Conservation (phyloP, 1,140 invertebrate genomes). For the Scaptomyza montana region DNA sequence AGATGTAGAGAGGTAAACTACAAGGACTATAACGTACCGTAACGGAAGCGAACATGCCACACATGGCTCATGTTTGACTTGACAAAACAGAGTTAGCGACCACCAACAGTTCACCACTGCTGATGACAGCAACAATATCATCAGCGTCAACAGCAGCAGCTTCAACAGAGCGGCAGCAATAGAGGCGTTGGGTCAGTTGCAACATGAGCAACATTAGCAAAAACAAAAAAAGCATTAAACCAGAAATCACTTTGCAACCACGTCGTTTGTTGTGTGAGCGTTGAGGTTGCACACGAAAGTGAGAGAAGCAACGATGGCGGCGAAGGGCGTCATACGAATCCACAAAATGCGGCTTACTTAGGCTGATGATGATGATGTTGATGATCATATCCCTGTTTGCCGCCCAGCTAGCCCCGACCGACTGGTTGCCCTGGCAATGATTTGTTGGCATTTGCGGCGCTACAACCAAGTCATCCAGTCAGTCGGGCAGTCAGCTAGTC, state of each 20-base stretch:
- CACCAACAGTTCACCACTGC: conserved; percentile 72
- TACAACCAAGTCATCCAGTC: conserved; percentile 15
- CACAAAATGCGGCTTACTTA: conserved; percentile 78
- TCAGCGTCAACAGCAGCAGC: conserved; percentile 57
- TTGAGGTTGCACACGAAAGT: conserved; percentile 18
- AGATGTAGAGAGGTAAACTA: neutral
- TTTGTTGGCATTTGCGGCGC: conserved; percentile 75
- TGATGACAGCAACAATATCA: conserved; percentile 81
- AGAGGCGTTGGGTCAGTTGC: conserved; percentile 47
- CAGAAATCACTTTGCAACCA: conserved; percentile 81
- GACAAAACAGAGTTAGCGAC: conserved; percentile 57
- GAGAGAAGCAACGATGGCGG: neutral
- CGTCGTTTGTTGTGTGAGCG: conserved; percentile 69
- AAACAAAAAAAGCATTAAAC: conserved; percentile 69
- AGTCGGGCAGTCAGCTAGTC: conserved; percentile 8
- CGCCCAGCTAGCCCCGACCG: conserved; percentile 10
- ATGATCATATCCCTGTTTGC: conserved; percentile 19
- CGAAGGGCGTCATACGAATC: conserved; percentile 63
- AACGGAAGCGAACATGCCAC: conserved; percentile 42
- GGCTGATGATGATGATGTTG: conserved; percentile 75
- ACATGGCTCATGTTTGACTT: conserved; percentile 64
- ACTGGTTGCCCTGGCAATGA: conserved; percentile 71
- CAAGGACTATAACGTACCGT: conserved; percentile 11
- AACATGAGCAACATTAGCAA: conserved; percentile 75
- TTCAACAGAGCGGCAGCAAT: conserved; percentile 11